Evolutionary conservation across 64 coral and sea anemone genomes (phyloP).

Genomic region (Dendrophyllia cribrosa): DNA sequence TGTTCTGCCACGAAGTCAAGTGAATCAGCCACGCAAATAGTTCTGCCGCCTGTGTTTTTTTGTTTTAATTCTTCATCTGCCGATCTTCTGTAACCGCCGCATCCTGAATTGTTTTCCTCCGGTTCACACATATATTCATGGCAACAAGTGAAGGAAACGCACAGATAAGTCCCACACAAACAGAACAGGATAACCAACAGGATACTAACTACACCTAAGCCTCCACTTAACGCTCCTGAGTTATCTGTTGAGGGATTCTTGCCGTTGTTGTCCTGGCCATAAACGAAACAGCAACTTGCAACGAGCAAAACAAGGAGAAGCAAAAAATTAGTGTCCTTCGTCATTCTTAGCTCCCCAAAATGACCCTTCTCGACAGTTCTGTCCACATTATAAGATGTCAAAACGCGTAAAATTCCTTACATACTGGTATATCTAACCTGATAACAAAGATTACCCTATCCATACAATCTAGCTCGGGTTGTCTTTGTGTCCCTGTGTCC

Average conservation of each 20-base stretch:
- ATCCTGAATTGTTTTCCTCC: neutral
- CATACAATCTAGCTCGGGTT: no score
- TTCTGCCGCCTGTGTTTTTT: no score
- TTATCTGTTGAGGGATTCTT: neutral
- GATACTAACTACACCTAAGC: neutral
- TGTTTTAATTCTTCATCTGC: neutral
- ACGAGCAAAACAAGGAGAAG: neutral
- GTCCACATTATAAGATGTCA: no score
- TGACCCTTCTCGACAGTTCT: no score
- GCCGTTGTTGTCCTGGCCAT: neutral
- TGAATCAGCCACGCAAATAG: no score
- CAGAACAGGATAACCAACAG: neutral
- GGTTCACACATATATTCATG: constrained; percentile 4
- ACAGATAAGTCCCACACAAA: neutral
- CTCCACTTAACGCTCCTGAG: neutral
- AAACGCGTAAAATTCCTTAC: no score
- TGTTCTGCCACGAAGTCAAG: no score
- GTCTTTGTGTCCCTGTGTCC: no score
- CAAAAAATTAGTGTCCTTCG: neutral
- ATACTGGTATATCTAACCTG: no score
- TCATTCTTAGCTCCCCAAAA: neutral
- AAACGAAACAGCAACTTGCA: neutral
- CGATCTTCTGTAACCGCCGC: neutral
- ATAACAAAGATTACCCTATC: no score
- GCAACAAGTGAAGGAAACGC: constrained; percentile 18